Base-by-base conservation (phyloP, 2,113 vertebrate species). In the Brachyhypopomus gauderio region DNA sequence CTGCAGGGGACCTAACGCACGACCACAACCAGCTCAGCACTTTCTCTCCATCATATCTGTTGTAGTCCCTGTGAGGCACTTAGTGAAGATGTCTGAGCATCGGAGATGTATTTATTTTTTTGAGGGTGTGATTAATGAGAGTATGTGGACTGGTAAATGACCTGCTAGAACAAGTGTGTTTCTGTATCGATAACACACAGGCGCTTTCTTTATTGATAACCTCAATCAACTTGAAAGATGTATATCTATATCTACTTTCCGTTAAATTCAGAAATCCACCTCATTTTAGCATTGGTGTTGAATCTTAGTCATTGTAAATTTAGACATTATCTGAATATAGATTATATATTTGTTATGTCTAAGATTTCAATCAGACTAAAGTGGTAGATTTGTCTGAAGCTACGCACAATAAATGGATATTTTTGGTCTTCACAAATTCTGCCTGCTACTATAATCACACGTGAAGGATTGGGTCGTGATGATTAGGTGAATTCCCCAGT, bases 1-100 rank as follows among this genome's bases (percentile, higher is more conserved):
- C 86, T 97, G 41, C 92, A 94, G 83, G 94, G 94, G 0, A 86
- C 91, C 80, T 94, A 88, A 83, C 20, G 60, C 12, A 45, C 8
- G 22, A 38, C 36, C 58, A 11, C 58, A 45, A 30, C 27, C 16
- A 38, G 22, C 17, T 23, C 19, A 20, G 5, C n/a, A 1, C 55
- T 56, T 64, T 16, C 52, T 56, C 2, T 48, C 23, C 1, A n/a
- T 56, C 36, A 9, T 41, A 59, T 63, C 23, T 20, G 38, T 41
- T n/a, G 70, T 66, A 23, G 77, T 81, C 62, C 62, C 17, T 34
- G 3, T 52, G 52, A 48, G 23, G 8, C 8, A 73, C 70, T 55
- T 64, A 19, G 41, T 34, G 25, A 64, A 38, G 72, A 56, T 72
- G 22, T 12, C 60, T 5, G 20, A 4, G 25, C 27, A 36, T 20